Conservation (phyloP, 2,113 vertebrate genomes). For the Mesocricetus auratus region DNA sequence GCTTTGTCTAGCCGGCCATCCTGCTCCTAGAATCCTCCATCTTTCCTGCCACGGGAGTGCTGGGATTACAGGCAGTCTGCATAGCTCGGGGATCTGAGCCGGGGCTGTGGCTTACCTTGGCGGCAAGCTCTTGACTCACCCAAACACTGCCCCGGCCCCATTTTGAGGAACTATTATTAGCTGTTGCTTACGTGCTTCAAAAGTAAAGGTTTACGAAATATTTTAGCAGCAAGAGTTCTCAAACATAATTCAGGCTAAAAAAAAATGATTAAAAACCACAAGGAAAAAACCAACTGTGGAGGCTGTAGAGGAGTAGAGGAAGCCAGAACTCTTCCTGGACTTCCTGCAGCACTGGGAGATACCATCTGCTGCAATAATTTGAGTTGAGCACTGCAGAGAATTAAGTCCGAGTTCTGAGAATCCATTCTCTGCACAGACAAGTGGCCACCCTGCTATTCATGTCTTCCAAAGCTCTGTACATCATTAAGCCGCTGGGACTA, state of each 20-base stretch:
- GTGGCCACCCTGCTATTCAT: neutral
- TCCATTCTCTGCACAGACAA: neutral
- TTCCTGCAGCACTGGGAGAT: neutral
- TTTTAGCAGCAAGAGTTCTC: conserved; percentile 31
- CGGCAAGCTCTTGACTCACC: neutral
- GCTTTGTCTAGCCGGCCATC: neutral
- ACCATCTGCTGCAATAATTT: neutral
- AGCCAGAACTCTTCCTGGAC: neutral
- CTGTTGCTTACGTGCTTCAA: neutral
- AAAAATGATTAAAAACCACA: conserved; percentile 37
- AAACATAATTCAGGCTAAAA: neutral
- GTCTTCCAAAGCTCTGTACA: neutral
- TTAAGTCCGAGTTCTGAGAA: neutral
- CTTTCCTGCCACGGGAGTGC: neutral
- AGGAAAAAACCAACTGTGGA: neutral
- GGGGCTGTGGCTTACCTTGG: neutral
- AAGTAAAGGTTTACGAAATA: neutral
- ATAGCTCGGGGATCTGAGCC: no score
- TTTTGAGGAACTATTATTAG: neutral
- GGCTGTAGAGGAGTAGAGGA: neutral
- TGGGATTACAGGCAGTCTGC: neutral
- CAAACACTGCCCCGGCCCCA: neutral
- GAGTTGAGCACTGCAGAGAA: neutral
- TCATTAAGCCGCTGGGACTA: neutral
- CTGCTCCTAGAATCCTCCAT: neutral